phyloP scores from a whole-genome alignment of 1,140 invertebrate genomes.

The Sarcophaga bullata region DNA sequence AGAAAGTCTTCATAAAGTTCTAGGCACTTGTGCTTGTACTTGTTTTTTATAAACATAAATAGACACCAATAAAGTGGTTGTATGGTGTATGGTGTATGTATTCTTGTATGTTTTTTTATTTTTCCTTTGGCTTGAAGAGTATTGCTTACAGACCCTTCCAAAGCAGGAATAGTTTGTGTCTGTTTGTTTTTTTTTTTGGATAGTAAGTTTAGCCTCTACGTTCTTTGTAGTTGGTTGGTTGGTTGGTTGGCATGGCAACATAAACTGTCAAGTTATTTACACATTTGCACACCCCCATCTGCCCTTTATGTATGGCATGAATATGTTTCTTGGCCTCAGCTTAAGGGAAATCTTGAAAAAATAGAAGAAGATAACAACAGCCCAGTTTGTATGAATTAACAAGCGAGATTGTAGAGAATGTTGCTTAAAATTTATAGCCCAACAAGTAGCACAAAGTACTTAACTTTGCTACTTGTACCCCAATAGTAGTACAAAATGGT shows the following conservation, averaged over 20 bases:
- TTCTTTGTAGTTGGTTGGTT: too few species aligned
- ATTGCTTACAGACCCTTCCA: not conserved
- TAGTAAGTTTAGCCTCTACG: not conserved
- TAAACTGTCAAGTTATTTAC: constrained; percentile 26
- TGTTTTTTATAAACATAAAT: not conserved
- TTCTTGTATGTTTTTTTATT: not conserved
- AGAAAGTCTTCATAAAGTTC: not conserved
- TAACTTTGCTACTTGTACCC: constrained; percentile 11
- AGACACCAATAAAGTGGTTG: not conserved
- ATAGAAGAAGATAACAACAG: not conserved
- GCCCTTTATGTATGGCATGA: not conserved
- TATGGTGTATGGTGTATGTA: too few species aligned
- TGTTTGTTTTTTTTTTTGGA: too few species aligned
- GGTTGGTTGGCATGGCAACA: not conserved
- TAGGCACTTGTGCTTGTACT: not conserved
- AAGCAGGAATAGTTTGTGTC: not conserved
- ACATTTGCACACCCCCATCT: not conserved
- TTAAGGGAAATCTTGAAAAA: not conserved
- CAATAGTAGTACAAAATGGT: too few species aligned
- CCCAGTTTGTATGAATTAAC: constrained; percentile 24
- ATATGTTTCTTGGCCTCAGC: not conserved
- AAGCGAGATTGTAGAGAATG: constrained; percentile 9
- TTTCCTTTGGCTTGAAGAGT: not conserved
- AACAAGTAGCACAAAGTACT: constrained; percentile 26
- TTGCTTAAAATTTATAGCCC: constrained; percentile 15